Evolutionary conservation across 2,113 vertebrate species (phyloP).

Genomic region (Orthonyx spaldingii): DNA sequence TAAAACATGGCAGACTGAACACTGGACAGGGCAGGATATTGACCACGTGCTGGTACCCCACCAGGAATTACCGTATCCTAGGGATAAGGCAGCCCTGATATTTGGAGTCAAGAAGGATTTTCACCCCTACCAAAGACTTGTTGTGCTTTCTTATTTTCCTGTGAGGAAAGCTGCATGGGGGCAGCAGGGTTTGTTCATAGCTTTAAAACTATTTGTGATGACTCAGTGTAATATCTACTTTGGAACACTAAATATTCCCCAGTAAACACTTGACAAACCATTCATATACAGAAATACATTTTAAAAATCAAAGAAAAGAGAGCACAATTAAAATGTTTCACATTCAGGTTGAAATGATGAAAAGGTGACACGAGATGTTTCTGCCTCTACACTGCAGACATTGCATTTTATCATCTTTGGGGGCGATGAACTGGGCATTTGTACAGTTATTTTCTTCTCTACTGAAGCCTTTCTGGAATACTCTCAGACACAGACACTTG

Average conservation of each 20-base stretch:
- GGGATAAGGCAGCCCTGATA: neutral
- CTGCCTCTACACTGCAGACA: neutral
- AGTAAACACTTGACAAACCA: neutral
- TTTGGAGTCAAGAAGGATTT: neutral
- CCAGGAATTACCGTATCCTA: fast-evolving
- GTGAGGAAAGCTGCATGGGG: neutral
- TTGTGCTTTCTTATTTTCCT: neutral
- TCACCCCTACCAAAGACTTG: neutral
- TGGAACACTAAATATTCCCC: neutral
- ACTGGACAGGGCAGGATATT: neutral
- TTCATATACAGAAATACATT: neutral
- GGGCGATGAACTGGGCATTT: fast-evolving
- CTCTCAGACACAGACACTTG: neutral
- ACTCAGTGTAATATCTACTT: neutral
- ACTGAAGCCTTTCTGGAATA: neutral
- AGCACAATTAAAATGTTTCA: neutral
- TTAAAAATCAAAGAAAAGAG: neutral
- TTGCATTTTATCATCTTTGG: neutral
- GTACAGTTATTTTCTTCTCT: neutral
- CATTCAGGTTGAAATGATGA: neutral
- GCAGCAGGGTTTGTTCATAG: neutral
- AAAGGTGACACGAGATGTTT: neutral
- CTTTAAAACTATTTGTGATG: neutral
- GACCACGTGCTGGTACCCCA: neutral
- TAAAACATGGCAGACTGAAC: neutral